Conservation (phyloP, 1,140 invertebrate species). For the Sminthurinus signatus region DNA sequence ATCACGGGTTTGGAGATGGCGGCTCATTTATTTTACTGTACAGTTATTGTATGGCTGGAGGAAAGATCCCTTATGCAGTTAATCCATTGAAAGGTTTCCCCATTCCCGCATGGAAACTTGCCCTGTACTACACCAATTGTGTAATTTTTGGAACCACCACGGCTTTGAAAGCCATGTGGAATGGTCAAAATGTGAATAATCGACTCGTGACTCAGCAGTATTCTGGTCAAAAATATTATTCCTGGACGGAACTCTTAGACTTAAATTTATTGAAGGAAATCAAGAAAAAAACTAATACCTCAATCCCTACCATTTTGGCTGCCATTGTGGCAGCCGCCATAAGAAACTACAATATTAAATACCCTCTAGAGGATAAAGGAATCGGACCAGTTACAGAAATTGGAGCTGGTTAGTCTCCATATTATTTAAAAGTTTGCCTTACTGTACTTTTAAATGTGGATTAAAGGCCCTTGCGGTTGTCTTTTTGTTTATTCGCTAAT, state of each 20-base stretch:
- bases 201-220: slow-evolving; percentile 28
- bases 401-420: too few relatives aligned
- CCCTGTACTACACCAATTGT: slow-evolving; percentile 20
- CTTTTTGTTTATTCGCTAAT: too few relatives aligned
- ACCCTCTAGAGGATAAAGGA: not conserved
- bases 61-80: slow-evolving; percentile 25
- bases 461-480: too few relatives aligned
- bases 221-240: slow-evolving; percentile 24
- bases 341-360: slow-evolving; percentile 23
- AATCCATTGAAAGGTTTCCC: slow-evolving; percentile 10
- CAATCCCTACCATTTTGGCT: slow-evolving; percentile 28
- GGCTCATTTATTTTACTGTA: slow-evolving; percentile 23
- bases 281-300: slow-evolving; percentile 16
- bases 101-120: slow-evolving; percentile 16
- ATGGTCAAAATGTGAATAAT: slow-evolving; percentile 20
- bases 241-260: slow-evolving; percentile 23
- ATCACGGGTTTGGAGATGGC: slow-evolving; percentile 32
- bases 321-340: slow-evolving; percentile 21
- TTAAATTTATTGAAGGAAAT: slow-evolving; percentile 23
- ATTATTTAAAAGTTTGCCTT: too few relatives aligned
- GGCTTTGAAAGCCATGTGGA: slow-evolving; percentile 19
- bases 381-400: slow-evolving; percentile 1
- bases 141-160: slow-evolving; percentile 25
- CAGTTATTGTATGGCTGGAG: slow-evolving; percentile 20
- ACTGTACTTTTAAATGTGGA: too few relatives aligned